Evolutionary conservation across 2,113 vertebrate species (phyloP), one percentile per base, ranked within the genome.

Genomic region (Boleophthalmus pectinirostris): DNA sequence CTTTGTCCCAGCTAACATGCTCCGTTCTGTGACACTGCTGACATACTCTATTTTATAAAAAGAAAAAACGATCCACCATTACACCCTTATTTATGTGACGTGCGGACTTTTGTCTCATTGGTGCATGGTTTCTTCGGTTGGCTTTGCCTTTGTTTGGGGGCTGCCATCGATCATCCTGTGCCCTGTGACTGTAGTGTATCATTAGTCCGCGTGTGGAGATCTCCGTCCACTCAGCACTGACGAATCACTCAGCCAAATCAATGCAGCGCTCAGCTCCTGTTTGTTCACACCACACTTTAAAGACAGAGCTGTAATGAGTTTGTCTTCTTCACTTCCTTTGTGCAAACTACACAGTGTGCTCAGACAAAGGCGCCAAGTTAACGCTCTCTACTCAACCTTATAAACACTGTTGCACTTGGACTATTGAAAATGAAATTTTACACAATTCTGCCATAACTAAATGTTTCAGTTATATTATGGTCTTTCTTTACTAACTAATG

Each of bases 321-420:
- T 58, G 38, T 43, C 1, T 33, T 61, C 25, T n/a, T 20, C 57
- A 20, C 16, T 46, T 25, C 69, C 79, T 8, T 1, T 0, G 13
- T 2, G 25, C 35, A 35, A 56, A 53, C 18, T 21, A 18, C 65
- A 43, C 47, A 33, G 38, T 23, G 33, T 14, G 60, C 8, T 46
- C 61, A 51, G 66, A 70, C 70, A 23, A 78, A 77, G 75, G 65
- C 46, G 20, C 64, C 72, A 58, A 53, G 70, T 79, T 76, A 81
- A 82, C 84, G 70, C 51, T 63, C 45, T 47, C 67, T 69, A 45
- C 77, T 66, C 75, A 73, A 51, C 71, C 77, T 68, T 79, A 51
- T 70, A 68, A 79, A 85, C 84, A 82, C 21, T 11, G 33, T 43
- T 33, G 47, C 13, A 18, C 16, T 58, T 24, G 56, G 51, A 10